Conservation (phyloP, 2,797 vertebrate genomes). For the Martes flavigula region DNA sequence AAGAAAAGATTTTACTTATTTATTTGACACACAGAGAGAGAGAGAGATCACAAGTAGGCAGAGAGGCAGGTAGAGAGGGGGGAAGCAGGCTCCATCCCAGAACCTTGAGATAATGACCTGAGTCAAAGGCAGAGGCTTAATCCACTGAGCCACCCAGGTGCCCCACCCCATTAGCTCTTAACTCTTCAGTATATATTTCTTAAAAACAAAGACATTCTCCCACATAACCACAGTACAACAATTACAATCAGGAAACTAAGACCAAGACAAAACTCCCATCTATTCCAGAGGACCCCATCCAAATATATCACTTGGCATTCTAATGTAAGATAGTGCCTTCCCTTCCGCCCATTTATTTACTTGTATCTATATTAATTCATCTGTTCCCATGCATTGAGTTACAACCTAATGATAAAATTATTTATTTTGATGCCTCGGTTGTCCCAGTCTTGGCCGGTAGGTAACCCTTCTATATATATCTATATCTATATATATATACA, state of each 20-base stretch:
- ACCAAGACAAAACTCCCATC: background rate
- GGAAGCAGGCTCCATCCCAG: too few relatives aligned
- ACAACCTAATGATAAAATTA: background rate
- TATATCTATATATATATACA: background rate
- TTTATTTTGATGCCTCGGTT: background rate
- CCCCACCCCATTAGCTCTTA: too few relatives aligned
- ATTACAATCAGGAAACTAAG: background rate
- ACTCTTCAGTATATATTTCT: background rate
- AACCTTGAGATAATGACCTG: too few relatives aligned
- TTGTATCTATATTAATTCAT: background rate
- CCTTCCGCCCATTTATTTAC: background rate
- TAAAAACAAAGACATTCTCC: slow-evolving; percentile 10
- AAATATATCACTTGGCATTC: background rate
- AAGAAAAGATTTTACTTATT: too few relatives aligned
- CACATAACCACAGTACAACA: background rate
- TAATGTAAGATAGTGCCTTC: background rate
- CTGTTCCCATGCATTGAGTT: background rate
- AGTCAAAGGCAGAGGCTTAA: too few relatives aligned
- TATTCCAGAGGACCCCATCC: background rate
- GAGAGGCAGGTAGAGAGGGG: too few relatives aligned
- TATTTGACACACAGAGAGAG: too few relatives aligned
- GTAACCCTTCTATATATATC: background rate
- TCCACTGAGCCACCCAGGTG: too few relatives aligned
- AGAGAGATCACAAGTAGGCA: too few relatives aligned
- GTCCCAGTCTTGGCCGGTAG: background rate